These are phyloP conservation scores for Lycocerus yunnanus DNA, from an alignment of 2,888 invertebrate species.

Conservation along the genomic window DNA sequence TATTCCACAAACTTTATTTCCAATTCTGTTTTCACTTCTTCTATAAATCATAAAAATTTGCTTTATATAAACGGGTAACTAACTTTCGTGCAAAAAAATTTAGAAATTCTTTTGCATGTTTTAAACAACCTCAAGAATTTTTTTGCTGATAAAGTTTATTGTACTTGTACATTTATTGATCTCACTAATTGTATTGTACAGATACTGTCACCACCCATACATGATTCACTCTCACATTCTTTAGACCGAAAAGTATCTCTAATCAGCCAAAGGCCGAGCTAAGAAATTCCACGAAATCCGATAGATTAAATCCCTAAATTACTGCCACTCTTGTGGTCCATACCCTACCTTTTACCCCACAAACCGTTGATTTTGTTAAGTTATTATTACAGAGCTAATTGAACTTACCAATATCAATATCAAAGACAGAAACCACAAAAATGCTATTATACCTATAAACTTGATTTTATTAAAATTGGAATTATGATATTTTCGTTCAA, in stretches of 20 bases:
- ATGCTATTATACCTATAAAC: no score
- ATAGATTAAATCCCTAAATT: neutral
- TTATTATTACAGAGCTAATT: neutral
- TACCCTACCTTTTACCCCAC: neutral
- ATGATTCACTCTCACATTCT: neutral
- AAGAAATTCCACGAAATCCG: neutral
- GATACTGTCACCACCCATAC: no score
- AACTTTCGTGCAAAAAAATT: neutral
- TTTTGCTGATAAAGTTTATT: no score
- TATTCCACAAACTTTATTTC: conserved; percentile 19
- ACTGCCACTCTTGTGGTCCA: neutral
- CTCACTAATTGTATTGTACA: no score
- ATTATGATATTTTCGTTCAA: neutral
- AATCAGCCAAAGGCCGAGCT: neutral
- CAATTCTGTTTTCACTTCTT: conserved; percentile 8
- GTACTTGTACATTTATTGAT: no score
- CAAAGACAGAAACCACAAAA: no score
- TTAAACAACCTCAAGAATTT: no score
- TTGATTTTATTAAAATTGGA: neutral
- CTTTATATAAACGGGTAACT: conserved; percentile 6
- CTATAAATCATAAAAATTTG: conserved; percentile 21
- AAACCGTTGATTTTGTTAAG: neutral
- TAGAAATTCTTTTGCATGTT: neutral
- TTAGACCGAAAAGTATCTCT: neutral
- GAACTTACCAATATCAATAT: neutral